phyloP scores from a whole-genome alignment of 1,140 invertebrate genomes.

The Cydia amplana region DNA sequence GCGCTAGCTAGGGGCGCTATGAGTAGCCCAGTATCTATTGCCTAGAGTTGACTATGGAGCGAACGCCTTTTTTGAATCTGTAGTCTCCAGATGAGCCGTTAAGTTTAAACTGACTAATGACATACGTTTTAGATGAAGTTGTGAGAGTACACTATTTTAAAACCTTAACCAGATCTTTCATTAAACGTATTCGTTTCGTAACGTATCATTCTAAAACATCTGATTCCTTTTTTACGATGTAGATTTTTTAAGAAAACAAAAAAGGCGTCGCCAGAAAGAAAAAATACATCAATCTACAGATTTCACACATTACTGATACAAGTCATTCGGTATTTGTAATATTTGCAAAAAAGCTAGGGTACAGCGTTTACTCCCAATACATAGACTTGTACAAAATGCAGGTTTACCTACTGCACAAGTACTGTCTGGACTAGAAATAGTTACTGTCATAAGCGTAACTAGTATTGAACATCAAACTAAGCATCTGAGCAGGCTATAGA shows the following conservation, averaged over 20 bases:
- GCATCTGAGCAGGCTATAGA: neutral
- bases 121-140: neutral
- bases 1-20: conserved; percentile 58
- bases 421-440: neutral
- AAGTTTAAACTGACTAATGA: neutral
- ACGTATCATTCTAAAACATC: neutral
- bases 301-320: conserved; percentile 48
- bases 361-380: conserved; percentile 43
- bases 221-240: neutral
- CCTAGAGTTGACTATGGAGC: conserved; percentile 35
- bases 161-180: neutral
- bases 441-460: neutral
- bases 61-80: conserved; percentile 38
- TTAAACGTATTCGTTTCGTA: too few relatives aligned
- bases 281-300: conserved; percentile 34
- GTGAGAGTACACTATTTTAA: neutral
- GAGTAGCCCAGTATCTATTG: conserved; percentile 41
- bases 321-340: conserved; percentile 58
- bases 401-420: neutral
- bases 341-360: conserved; percentile 54
- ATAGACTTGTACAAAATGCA: conserved; percentile 44
- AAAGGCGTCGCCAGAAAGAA: conserved; percentile 42
- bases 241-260: conserved; percentile 27
- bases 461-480: neutral
- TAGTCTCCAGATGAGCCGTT: neutral